phyloP scores from a whole-genome alignment of 2,888 invertebrate genomes.

The Nymphalis polychloros region DNA sequence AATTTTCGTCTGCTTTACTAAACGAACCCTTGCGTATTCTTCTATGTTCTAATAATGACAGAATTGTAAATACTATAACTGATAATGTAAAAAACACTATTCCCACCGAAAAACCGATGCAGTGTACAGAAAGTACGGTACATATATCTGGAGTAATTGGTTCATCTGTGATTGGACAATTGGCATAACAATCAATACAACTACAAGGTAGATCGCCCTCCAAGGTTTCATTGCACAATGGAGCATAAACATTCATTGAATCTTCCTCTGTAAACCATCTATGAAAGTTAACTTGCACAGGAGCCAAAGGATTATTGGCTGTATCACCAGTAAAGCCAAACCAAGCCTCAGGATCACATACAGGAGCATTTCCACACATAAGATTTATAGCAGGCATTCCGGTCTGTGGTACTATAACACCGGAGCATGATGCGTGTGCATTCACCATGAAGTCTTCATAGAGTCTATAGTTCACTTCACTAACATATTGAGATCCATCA shows the following conservation, averaged over 20 bases:
- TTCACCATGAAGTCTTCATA: constrained; percentile 82
- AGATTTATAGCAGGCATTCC: constrained; percentile 88
- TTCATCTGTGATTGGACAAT: constrained; percentile 81
- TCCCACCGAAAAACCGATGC: constrained; percentile 84
- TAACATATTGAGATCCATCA: constrained; percentile 62
- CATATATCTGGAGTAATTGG: constrained; percentile 72
- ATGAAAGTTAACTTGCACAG: constrained; percentile 84
- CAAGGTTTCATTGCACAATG: constrained; percentile 83
- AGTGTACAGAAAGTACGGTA: constrained; percentile 83
- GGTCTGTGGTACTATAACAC: constrained; percentile 88
- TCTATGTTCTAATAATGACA: constrained; percentile 51
- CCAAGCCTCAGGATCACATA: constrained; percentile 85
- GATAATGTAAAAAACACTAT: constrained; percentile 76
- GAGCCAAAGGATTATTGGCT: constrained; percentile 76
- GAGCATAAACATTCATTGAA: constrained; percentile 69
- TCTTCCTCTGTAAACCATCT: constrained; percentile 60
- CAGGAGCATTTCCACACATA: constrained; percentile 87
- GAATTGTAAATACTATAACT: constrained; percentile 56
- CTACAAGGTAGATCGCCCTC: constrained; percentile 84
- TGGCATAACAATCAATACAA: constrained; percentile 87
- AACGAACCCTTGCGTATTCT: constrained; percentile 27
- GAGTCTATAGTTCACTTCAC: constrained; percentile 76
- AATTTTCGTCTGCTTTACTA: constrained; percentile 27
- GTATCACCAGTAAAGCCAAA: constrained; percentile 84
- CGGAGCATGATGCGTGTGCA: constrained; percentile 89